These are phyloP conservation scores for Anas platyrhynchos DNA, from an alignment of 2,113 vertebrate genomes.

Conservation along the genomic window DNA sequence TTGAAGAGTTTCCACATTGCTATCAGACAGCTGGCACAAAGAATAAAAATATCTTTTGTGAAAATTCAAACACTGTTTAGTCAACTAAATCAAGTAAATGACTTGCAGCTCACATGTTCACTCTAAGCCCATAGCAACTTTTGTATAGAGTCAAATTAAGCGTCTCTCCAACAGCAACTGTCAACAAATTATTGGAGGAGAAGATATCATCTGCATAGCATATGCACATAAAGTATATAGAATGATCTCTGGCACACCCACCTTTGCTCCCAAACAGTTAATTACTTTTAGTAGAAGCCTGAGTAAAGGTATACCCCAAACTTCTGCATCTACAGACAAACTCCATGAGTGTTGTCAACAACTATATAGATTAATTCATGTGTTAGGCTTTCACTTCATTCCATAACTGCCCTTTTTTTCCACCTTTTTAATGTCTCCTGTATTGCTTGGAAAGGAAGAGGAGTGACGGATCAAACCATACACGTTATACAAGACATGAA, in stretches of 20 bases:
- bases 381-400: neutral
- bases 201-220: neutral
- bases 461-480: accelerated
- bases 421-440: neutral
- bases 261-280: neutral
- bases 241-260: neutral
- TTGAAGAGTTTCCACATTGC: conserved; percentile 41
- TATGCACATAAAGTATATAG: neutral
- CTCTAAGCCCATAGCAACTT: neutral
- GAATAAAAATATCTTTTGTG: neutral
- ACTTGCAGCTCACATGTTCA: neutral
- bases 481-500: accelerated
- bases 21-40: conserved; percentile 19
- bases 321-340: neutral
- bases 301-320: neutral
- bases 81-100: conserved; percentile 43
- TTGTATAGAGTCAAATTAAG: neutral
- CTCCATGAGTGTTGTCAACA: neutral
- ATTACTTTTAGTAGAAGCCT: neutral
- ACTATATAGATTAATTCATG: neutral
- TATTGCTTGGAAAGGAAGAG: neutral
- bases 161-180: neutral
- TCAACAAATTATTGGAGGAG: neutral
- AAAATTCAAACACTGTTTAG: conserved; percentile 41
- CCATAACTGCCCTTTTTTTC: neutral